A percentile compares a stretch with the other conserved stretches of the same genome.
phyloP scores from a whole-genome alignment of 1,140 invertebrate genomes.

The Drosophila eugracilis region DNA sequence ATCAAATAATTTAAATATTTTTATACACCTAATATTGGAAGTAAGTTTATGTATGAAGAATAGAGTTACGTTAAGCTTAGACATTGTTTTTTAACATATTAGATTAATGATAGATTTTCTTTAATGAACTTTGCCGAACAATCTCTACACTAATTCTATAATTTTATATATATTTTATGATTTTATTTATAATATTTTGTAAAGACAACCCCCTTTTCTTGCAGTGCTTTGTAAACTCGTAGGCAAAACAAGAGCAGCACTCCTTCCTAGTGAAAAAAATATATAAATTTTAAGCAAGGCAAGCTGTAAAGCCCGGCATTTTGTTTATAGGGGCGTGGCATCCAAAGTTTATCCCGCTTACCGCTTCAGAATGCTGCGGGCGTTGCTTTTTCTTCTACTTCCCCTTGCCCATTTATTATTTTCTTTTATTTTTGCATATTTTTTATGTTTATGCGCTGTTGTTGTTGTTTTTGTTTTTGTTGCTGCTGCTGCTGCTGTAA shows the following conservation, averaged over 20 bases:
- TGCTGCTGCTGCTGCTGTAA: too few relatives aligned
- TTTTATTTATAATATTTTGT: not conserved
- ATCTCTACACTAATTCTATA: too few relatives aligned
- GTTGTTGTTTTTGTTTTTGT: too few relatives aligned
- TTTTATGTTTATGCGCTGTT: slow-evolving; percentile 53
- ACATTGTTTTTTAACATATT: too few relatives aligned
- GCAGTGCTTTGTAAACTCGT: slow-evolving; percentile 7
- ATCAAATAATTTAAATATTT: too few relatives aligned
- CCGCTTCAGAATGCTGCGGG: slow-evolving; percentile 5
- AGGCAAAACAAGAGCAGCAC: not conserved
- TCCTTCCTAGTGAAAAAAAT: slow-evolving; percentile 3
- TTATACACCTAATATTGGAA: too few relatives aligned
- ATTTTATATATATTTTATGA: not conserved
- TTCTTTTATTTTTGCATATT: slow-evolving; percentile 53
- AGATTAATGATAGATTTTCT: too few relatives aligned
- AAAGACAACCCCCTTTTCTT: not conserved
- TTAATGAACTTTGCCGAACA: too few relatives aligned
- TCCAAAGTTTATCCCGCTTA: slow-evolving; percentile 44
- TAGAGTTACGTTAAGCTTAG: too few relatives aligned
- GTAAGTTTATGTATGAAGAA: too few relatives aligned
- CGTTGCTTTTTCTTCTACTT: not conserved
- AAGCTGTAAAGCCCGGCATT: slow-evolving; percentile 36
- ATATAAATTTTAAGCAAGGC: slow-evolving; percentile 39
- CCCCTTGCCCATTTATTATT: slow-evolving; percentile 39
- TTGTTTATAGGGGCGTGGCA: slow-evolving; percentile 42